These are phyloP conservation scores for Drosophila neoperkinsi DNA, from an alignment of 2,888 invertebrate genomes.

Conservation along the genomic window DNA sequence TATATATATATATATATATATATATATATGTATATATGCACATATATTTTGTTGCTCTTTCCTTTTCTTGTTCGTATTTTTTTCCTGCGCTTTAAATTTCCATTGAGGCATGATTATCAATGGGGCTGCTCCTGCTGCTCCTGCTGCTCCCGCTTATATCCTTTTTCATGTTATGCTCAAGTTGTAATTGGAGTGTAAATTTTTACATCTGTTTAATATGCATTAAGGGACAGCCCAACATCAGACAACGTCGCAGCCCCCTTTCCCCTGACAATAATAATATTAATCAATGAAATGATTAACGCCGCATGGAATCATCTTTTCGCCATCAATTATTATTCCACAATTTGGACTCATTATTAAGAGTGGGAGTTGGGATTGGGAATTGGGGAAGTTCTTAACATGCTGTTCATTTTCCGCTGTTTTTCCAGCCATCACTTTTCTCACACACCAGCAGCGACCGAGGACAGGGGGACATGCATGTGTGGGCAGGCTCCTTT, in stretches of 20 bases:
- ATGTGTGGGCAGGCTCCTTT: slow-evolving; percentile 20
- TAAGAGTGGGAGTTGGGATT: slow-evolving; percentile 15
- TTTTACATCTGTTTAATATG: slow-evolving; percentile 77
- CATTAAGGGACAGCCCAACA: slow-evolving; percentile 56
- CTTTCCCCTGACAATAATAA: slow-evolving; percentile 32
- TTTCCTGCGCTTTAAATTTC: slow-evolving; percentile 55
- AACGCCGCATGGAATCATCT: slow-evolving; percentile 47
- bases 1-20: not conserved
- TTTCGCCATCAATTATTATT: slow-evolving; percentile 55
- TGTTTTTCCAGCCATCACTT: slow-evolving; percentile 70
- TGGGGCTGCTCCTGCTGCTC: slow-evolving; percentile 14
- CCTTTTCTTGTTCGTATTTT: slow-evolving; percentile 40
- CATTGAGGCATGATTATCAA: slow-evolving; percentile 56
- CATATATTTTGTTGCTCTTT: slow-evolving; percentile 4
- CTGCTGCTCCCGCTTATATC: slow-evolving; percentile 17
- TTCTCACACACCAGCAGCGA: not conserved
- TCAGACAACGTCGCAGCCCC: slow-evolving; percentile 15
- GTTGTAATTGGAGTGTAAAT: slow-evolving; percentile 77
- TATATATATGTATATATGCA: not conserved
- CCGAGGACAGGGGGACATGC: not conserved
- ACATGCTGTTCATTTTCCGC: slow-evolving; percentile 68
- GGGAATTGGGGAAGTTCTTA: not conserved
- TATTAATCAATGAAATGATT: slow-evolving; percentile 66
- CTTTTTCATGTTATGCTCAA: slow-evolving; percentile 69
- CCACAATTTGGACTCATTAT: slow-evolving; percentile 70